Base-by-base conservation (phyloP, 2,888 invertebrate species). In the Lasioglossum marginatum region DNA sequence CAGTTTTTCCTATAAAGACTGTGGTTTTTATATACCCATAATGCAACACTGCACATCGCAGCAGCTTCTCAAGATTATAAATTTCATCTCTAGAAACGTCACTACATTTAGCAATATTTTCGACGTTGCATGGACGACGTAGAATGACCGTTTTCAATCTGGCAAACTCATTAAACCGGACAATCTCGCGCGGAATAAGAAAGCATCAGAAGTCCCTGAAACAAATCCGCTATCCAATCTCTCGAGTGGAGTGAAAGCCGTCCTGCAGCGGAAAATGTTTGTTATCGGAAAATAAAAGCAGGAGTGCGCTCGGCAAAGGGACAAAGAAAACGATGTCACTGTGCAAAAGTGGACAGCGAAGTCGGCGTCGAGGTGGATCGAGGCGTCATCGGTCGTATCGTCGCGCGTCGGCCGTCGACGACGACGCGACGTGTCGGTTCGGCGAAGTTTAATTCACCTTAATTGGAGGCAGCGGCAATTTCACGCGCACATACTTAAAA, bases 381-480 rank as follows among this genome's bases (percentile, higher is more conserved):
- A 23, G 68, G 68, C 68, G 23, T 19, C 57, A 12, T 52, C 10
- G 52, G 52, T n/a, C 52, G 52, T 23, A 43, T 63, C n/a, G n/a
- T n/a, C n/a, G n/a, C n/a, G n/a, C 45, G 43, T 45, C 37, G 23
- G 23, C 10, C 31, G 45, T 14, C 43, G 12, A 34, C n/a, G n/a
- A n/a, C n/a, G n/a, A n/a, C n/a, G n/a, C 66, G 19, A 37, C 19
- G 45, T 10, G 71, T 63, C 48, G 60, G 16, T 37, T 72, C 81
- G 71, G 27, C 71, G 63, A 43, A 73, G 79, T 73, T 73, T 57
- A 40, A 78, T 57, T 74, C 68, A 60, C 68, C 68, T 82, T 74
- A 79, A 82, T 57, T 70, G 43, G 66, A 43, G 52, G 78, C 52
- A 31, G 48, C 63, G 23, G 52, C 16, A 23, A 72, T 63, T 27